Base-by-base conservation (phyloP, 2,888 invertebrate species). In the Trichopria drosophilae region DNA sequence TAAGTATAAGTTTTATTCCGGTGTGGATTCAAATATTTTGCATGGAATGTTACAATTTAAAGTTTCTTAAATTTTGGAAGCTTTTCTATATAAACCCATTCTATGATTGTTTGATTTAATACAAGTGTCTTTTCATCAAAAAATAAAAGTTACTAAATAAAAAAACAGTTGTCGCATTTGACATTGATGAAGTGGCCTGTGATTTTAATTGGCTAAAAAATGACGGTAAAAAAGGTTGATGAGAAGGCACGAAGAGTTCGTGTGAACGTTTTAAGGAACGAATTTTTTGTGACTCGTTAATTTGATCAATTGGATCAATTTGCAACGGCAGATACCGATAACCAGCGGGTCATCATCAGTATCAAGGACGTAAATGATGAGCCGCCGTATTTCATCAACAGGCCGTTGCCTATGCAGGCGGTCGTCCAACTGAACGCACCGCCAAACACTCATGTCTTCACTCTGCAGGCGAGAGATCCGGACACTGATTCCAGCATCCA, bases 361-460 rank as follows among this genome's bases (percentile, higher is more conserved):
- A 90, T 97, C 60, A 90, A 91, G 72, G 96, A 97, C 76, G 90
- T 95, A 44, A 97, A 97, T 78, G 97, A 98, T 75, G 98, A 98
- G 76, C 88, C 91, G 1, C 95, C 98, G 1, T 92, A 93, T 77
- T 97, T 99, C 81, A 91, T 96, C 79, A 99, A 98, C 79, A 85
- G 92, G 2, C 98, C 98, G 0, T 79, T 93, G 59, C 98, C 98
- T 13, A 97, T 96, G 92, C 93, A 96, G 77, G 93, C 97, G 1
- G 95, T 97, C 53, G 95, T 97, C 1, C 94, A 96, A 70, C 82
- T 94, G 44, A 96, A 96, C 74, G 95, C 96, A 3, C 90, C 93
- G 3, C 90, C 93, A 28, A 96, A 95, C 75, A 94, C 94, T 0
- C 93, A 93, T 4, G 95, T 97, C 4, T 97, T 95, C 78, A 95